Evolutionary conservation across 1,140 invertebrate species (phyloP).

Genomic region (Calosoma granatense): DNA sequence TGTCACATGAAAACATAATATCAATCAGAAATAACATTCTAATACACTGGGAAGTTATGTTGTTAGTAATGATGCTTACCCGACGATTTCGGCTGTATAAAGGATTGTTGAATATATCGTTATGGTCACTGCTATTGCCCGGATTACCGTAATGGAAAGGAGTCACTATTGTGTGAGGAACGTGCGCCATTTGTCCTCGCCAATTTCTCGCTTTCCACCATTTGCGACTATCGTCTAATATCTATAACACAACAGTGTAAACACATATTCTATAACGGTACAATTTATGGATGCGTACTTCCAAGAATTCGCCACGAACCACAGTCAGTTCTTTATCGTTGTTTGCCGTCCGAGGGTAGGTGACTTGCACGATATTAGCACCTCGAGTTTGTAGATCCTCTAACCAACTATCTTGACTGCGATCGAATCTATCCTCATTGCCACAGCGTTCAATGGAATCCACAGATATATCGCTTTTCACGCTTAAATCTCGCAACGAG

Average conservation of each 20-base stretch:
- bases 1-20: constrained; percentile 14
- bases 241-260: constrained; percentile 40
- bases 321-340: constrained; percentile 97
- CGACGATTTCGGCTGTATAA: constrained; percentile 42
- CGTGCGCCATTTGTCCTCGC: constrained; percentile 80
- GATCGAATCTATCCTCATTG: constrained; percentile 35
- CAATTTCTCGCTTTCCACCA: constrained; percentile 98
- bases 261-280: neutral
- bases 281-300: constrained; percentile 46
- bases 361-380: constrained; percentile 82
- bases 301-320: constrained; percentile 86
- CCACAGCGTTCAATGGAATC: constrained; percentile 62
- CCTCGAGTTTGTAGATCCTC: constrained; percentile 64
- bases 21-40: neutral
- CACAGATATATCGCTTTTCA: constrained; percentile 62
- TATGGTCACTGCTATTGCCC: constrained; percentile 34
- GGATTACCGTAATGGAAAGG: constrained; percentile 39
- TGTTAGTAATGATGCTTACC: neutral
- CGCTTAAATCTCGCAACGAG: constrained; percentile 36
- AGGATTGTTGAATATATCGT: constrained; percentile 63
- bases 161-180: constrained; percentile 95
- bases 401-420: constrained; percentile 53
- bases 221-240: constrained; percentile 89
- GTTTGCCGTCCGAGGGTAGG: constrained; percentile 91
- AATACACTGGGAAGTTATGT: no score